Evolutionary conservation across 2,888 invertebrate species (phyloP).

Genomic region (Protophormia terraenovae): DNA sequence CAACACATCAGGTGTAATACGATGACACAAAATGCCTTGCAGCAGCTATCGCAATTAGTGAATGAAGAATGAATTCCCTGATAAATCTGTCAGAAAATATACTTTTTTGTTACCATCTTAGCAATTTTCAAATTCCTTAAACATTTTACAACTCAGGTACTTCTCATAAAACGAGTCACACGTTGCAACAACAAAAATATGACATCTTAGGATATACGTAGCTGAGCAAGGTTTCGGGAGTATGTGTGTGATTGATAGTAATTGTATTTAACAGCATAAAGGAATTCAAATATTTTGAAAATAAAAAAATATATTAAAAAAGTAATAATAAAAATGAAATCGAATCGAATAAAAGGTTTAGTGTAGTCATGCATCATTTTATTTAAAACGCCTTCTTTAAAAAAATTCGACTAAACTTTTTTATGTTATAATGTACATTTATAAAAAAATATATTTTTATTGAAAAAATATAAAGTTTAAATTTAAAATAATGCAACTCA

Average conservation of each 20-base stretch:
- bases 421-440: constrained; percentile 47
- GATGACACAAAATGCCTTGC: constrained; percentile 9
- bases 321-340: neutral
- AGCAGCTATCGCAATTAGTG: constrained; percentile 31
- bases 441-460: constrained; percentile 46
- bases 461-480: constrained; percentile 21
- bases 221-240: constrained; percentile 36
- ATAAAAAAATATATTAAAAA: neutral
- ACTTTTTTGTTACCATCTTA: neutral
- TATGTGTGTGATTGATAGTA: constrained; percentile 10
- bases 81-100: neutral
- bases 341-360: constrained; percentile 37
- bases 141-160: constrained; percentile 50
- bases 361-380: constrained; percentile 46
- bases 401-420: constrained; percentile 35
- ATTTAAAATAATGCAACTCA: constrained; percentile 9
- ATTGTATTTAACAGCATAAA: constrained; percentile 29
- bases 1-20: constrained; percentile 45
- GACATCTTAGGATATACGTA: constrained; percentile 13
- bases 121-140: too few relatives aligned
- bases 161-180: constrained; percentile 41
- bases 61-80: neutral
- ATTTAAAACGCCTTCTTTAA: constrained; percentile 37
- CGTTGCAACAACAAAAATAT: neutral
- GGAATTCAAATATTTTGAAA: constrained; percentile 4